These are phyloP conservation scores for Isoperla grammatica DNA, from an alignment of 2,888 invertebrate species.

Conservation along the genomic window DNA sequence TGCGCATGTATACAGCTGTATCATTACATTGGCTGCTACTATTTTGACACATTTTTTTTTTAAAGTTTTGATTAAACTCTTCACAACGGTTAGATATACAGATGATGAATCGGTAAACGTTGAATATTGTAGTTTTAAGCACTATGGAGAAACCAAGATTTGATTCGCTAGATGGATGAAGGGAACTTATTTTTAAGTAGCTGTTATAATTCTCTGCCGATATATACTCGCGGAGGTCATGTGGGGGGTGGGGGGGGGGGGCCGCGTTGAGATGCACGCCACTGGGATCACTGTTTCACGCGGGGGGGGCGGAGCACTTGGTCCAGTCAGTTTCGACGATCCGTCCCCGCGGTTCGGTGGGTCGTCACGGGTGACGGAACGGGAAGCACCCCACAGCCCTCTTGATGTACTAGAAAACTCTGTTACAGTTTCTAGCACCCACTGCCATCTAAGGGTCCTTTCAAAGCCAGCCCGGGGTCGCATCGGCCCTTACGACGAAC, in stretches of 20 bases:
- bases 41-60: neutral
- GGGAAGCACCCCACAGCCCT: no score
- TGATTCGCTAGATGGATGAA: neutral
- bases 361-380: neutral
- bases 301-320: neutral
- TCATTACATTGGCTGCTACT: neutral
- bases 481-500: constrained; percentile 53
- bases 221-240: no score
- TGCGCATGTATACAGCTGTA: no score
- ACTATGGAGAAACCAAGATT: neutral
- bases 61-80: neutral
- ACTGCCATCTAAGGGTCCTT: constrained; percentile 6
- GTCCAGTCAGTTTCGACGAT: no score
- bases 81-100: neutral
- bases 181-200: neutral
- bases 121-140: neutral
- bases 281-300: no score
- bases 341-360: neutral
- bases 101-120: neutral
- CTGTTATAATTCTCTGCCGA: neutral
- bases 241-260: no score
- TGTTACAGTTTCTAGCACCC: neutral
- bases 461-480: constrained; percentile 2
- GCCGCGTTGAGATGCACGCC: no score
- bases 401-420: constrained; percentile 1